Evolutionary conservation across 35 echinoderm and acorn worm genomes (phyloP).

Genomic region (Eucidaris tribuloides): DNA sequence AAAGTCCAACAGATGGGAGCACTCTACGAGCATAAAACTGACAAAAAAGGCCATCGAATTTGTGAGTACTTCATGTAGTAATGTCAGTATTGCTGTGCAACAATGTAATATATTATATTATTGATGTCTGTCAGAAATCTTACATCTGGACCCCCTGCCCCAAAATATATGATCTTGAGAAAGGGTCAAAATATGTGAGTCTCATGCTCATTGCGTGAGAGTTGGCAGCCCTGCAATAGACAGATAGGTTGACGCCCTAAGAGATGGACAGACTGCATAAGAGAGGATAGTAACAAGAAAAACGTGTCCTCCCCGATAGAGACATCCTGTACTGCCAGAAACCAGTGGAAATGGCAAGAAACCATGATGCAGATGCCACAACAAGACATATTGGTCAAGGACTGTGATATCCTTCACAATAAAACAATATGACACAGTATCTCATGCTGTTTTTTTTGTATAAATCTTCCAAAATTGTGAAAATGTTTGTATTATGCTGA

Average conservation of each 20-base stretch:
- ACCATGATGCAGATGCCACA: not conserved
- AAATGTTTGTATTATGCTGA: not conserved
- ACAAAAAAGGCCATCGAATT: conserved; percentile 67
- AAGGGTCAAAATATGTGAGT: not conserved
- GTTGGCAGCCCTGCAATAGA: no score
- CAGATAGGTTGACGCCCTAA: no score
- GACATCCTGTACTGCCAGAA: no score
- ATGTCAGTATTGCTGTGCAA: not conserved
- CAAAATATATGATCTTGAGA: not conserved
- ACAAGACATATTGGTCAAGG: not conserved
- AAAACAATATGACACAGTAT: not conserved
- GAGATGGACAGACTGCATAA: no score
- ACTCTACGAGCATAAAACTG: conserved; percentile 52
- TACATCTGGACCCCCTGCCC: not conserved
- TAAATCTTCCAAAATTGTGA: not conserved
- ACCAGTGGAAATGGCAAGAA: not conserved
- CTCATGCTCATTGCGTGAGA: no score
- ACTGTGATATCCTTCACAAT: not conserved
- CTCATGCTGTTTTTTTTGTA: not conserved
- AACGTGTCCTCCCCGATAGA: no score
- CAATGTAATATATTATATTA: not conserved
- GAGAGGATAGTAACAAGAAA: no score
- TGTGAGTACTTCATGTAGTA: conserved; percentile 23
- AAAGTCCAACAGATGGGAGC: conserved; percentile 49
- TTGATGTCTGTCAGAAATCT: not conserved